These are phyloP conservation scores for Ophraella communa DNA, from an alignment of 2,888 invertebrate species.

Conservation along the genomic window DNA sequence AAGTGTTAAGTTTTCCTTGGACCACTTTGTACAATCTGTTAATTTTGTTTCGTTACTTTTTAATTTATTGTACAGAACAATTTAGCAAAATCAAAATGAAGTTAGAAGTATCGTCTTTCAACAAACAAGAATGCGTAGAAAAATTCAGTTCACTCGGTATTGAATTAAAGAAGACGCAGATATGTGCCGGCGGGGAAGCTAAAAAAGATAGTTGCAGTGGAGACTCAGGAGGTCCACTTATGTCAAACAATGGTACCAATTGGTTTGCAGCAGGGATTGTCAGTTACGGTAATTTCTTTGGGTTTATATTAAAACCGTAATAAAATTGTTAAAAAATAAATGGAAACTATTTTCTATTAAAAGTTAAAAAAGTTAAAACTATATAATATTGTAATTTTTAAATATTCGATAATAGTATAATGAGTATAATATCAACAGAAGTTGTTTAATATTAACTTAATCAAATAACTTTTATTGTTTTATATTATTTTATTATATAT, in stretches of 20 bases:
- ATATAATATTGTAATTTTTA: too few relatives aligned
- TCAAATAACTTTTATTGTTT: too few relatives aligned
- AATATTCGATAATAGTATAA: too few relatives aligned
- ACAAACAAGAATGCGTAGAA: conserved; percentile 62
- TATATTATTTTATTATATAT: too few relatives aligned
- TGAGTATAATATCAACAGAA: too few relatives aligned
- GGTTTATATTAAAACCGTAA: too few relatives aligned
- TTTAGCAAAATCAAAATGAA: conserved; percentile 66
- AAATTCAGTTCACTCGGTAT: conserved; percentile 63
- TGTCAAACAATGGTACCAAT: conserved; percentile 57
- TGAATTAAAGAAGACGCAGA: conserved; percentile 63
- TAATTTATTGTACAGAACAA: conserved; percentile 41
- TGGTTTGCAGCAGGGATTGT: conserved; percentile 69
- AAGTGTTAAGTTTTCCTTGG: too few relatives aligned
- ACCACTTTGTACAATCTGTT: too few relatives aligned
- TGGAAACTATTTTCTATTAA: too few relatives aligned
- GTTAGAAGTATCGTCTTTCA: conserved; percentile 66
- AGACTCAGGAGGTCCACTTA: conserved; percentile 81
- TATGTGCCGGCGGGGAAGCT: conserved; percentile 77
- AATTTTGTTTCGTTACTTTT: not conserved
- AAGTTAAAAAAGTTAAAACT: too few relatives aligned
- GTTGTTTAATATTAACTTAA: too few relatives aligned
- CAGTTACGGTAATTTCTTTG: conserved; percentile 75
- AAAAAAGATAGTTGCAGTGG: conserved; percentile 78
- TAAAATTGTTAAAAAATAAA: too few relatives aligned